A percentile compares a stretch with the other conserved stretches of the same genome.
Conservation (phyloP, 2,888 invertebrate genomes). For the Bellardia bayeri region DNA sequence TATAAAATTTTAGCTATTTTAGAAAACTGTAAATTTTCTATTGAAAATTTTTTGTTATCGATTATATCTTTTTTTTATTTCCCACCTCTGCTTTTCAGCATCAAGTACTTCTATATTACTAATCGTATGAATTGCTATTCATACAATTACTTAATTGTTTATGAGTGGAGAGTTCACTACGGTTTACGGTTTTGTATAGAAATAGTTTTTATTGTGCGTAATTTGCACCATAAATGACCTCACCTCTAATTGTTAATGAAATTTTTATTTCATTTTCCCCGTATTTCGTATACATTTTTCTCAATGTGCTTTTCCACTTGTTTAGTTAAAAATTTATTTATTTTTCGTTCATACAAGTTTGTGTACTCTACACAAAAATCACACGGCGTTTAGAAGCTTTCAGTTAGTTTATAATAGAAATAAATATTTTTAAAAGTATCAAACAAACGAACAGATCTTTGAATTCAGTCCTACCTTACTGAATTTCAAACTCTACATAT, state of each 20-base stretch:
- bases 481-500: too few species aligned
- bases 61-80: not conserved
- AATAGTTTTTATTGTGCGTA: conserved; percentile 57
- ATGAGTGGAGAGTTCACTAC: not conserved
- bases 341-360: not conserved
- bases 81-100: not conserved
- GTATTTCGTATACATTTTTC: not conserved
- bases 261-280: conserved; percentile 48
- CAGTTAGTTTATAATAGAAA: not conserved
- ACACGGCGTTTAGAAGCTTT: not conserved
- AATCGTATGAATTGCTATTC: conserved; percentile 8
- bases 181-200: not conserved
- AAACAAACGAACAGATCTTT: not conserved
- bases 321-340: conserved; percentile 2
- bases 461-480: not conserved
- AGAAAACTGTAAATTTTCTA: not conserved
- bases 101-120: conserved; percentile 6
- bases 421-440: too few species aligned
- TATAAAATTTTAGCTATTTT: not conserved
- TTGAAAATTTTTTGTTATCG: not conserved
- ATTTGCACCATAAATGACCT: conserved; percentile 63
- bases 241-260: conserved; percentile 66
- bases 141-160: conserved; percentile 36
- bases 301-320: not conserved
- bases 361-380: not conserved